Evolutionary conservation across 1,140 invertebrate species (phyloP), one percentile per base, ranked within the genome.

Genomic region (Lucilia cuprina): DNA sequence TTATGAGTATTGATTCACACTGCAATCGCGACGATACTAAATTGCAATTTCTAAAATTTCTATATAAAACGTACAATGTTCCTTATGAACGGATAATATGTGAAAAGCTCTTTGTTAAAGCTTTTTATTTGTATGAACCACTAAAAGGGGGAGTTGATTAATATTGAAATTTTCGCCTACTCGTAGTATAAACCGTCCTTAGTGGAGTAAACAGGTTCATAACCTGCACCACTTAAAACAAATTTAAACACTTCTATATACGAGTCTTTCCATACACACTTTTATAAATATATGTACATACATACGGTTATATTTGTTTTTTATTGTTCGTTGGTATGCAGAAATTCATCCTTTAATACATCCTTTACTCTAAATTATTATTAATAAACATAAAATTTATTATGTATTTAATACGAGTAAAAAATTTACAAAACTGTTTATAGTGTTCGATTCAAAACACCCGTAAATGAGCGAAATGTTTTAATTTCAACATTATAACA

Each of bases 21-120:
- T 90, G 89, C 89, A 90, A 87, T 86, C 89, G 89, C 89, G 89
- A 90, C 89, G 88, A 89, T 88, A 90, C 89, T 90, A 87, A 88
- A 90, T 88, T 90, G 89, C 89, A 90, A 89, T 90, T 90, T 88
- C 85, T 87, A 88, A 89, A 89, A 88, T 86, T 88, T 87, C 90
- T 86, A 87, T 87, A 80, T 49, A 49, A 80, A 80, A 49, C 77
- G 77, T 80, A 25, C 9, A 80, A 21, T 50, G 47, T 70, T 70
- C 65, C n/a, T 70, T 60, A 21, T 80, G 77, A 49, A 41, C 41
- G 77, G 77, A 80, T 80, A 49, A 80, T 70, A 25, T 19, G n/a
- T 10, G 65, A 70, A 70, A 70, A 70, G 65, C 65, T 70, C n/a
- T 70, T 0, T 17, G 8, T 14, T 7, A 70, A 9, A 70, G 65